Conservation (phyloP, 2,888 invertebrate species). For the Cataglyphis albicans region DNA sequence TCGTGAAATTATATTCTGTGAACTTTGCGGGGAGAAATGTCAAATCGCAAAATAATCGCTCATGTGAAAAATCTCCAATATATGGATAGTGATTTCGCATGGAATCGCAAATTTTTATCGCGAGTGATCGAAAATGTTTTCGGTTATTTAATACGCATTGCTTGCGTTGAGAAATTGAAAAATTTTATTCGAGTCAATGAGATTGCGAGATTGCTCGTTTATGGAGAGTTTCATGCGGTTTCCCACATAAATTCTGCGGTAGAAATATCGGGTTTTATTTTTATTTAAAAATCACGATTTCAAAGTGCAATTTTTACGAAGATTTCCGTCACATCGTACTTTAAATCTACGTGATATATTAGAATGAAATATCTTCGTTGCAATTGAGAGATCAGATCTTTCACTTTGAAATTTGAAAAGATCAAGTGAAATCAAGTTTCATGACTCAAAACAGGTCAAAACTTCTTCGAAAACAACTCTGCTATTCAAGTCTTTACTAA, state of each 20-base stretch:
- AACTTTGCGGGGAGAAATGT: conserved; percentile 14
- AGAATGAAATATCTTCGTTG: neutral
- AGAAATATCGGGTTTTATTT: neutral
- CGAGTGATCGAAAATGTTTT: neutral
- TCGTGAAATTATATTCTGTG: conserved; percentile 16
- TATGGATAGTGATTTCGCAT: neutral
- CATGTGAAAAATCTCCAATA: neutral
- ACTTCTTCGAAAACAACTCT: conserved; percentile 14
- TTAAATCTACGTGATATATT: neutral
- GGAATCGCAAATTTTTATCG: conserved; percentile 7
- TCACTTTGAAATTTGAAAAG: neutral
- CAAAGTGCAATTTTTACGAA: neutral
- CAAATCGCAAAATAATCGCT: neutral
- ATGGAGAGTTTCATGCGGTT: neutral
- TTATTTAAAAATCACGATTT: neutral
- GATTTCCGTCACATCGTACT: neutral
- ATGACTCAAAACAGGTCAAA: conserved; percentile 6
- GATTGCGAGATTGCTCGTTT: conserved; percentile 6
- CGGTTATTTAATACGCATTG: neutral
- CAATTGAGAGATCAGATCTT: neutral
- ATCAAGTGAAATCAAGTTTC: conserved; percentile 19
- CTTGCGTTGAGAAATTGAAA: neutral
- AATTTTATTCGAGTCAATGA: conserved; percentile 3
- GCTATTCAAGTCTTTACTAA: neutral
- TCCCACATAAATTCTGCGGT: neutral